Conservation (phyloP, 2,797 vertebrate species). For the Forpus xanthops region DNA sequence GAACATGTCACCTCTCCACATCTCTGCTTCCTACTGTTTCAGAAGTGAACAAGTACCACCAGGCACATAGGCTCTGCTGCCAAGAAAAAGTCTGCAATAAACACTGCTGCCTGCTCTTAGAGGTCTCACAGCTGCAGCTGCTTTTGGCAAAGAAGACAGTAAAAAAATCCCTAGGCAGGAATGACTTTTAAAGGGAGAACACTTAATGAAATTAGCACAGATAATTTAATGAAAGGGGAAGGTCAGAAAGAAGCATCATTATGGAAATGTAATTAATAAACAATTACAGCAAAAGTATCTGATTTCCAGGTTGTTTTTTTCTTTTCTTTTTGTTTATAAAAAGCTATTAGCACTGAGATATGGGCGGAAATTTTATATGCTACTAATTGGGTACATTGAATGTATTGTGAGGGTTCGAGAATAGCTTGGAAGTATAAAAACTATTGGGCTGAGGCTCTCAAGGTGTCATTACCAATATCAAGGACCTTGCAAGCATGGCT, state of each 20-base stretch:
- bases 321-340: not conserved
- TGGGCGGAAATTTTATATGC: not conserved
- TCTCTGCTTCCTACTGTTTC: not conserved
- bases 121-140: not conserved
- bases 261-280: slow-evolving; percentile 23
- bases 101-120: not conserved
- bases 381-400: not conserved
- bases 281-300: not conserved
- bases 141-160: not conserved
- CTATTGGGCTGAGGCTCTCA: not conserved
- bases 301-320: not conserved
- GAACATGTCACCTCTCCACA: not conserved
- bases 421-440: not conserved
- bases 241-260: not conserved
- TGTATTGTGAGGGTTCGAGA: not conserved
- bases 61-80: not conserved
- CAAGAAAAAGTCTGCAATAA: not conserved
- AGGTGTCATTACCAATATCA: not conserved
- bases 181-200: not conserved
- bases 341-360: not conserved
- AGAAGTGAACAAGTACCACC: not conserved
- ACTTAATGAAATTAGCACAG: not conserved
- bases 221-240: slow-evolving; percentile 32
- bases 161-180: not conserved
- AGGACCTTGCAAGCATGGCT: not conserved